These are phyloP conservation scores for Meloidogyne chitwoodi DNA, from an alignment of 1,140 invertebrate species.

Conservation along the genomic window DNA sequence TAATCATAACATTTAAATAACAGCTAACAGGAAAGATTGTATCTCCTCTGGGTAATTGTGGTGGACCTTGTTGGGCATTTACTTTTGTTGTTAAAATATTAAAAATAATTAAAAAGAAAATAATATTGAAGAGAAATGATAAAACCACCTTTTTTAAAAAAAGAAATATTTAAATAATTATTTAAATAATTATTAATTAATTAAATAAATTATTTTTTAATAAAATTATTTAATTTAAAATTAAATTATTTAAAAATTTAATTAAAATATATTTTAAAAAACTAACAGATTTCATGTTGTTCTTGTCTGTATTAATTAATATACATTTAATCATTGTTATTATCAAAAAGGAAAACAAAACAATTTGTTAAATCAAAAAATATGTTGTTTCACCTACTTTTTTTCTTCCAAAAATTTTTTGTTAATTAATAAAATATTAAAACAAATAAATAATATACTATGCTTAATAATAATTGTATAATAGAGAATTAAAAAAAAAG, in stretches of 20 bases:
- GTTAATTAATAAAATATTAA: background rate
- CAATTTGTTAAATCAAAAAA: background rate
- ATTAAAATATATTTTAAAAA: background rate
- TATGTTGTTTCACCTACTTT: background rate
- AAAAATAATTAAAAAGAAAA: background rate
- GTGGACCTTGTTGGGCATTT: background rate
- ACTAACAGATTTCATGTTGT: background rate
- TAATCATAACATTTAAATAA: constrained; percentile 54
- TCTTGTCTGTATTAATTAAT: background rate
- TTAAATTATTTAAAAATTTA: background rate
- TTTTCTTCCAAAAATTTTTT: background rate
- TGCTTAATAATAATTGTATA: background rate
- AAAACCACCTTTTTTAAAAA: background rate
- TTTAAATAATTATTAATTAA: too few relatives aligned
- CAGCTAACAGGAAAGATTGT: constrained; percentile 53
- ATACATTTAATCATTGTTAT: background rate
- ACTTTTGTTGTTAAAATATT: background rate
- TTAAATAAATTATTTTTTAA: too few relatives aligned
- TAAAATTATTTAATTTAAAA: background rate
- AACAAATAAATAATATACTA: too few relatives aligned
- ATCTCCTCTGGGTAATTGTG: constrained; percentile 3
- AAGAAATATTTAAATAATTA: background rate
- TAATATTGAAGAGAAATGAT: background rate
- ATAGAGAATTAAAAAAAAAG: background rate
- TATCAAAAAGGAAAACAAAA: background rate